Evolutionary conservation across 2,113 vertebrate species (phyloP).

Genomic region (Sinocyclocheilus grahami): DNA sequence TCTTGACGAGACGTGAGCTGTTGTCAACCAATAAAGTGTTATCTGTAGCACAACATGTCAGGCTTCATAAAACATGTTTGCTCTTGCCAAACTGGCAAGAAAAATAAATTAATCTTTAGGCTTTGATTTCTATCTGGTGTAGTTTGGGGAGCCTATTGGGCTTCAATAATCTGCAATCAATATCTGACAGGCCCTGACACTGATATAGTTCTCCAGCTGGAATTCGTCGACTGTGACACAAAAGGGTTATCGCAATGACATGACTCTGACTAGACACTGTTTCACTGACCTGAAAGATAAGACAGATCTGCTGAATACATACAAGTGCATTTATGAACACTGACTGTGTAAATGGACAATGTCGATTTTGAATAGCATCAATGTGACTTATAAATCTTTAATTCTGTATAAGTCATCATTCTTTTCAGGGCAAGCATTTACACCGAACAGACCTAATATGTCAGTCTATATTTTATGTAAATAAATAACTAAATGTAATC

Average conservation of each 20-base stretch:
- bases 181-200: not conserved
- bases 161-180: slow-evolving; percentile 34
- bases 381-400: too few relatives aligned
- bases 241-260: not conserved
- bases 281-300: slow-evolving; percentile 6
- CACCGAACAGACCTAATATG: too few relatives aligned
- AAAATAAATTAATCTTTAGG: slow-evolving; percentile 33
- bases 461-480: too few relatives aligned
- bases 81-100: slow-evolving; percentile 31
- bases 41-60: slow-evolving; percentile 12
- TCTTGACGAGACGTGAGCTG: slow-evolving; percentile 8
- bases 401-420: too few relatives aligned
- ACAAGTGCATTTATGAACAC: not conserved
- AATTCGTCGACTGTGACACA: not conserved
- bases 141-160: not conserved
- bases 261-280: not conserved
- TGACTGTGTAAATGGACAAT: not conserved
- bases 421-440: too few relatives aligned
- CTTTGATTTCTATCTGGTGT: not conserved
- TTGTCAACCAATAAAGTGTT: slow-evolving; percentile 26
- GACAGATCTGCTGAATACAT: not conserved
- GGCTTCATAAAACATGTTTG: slow-evolving; percentile 25
- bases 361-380: not conserved
- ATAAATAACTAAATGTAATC: too few relatives aligned
- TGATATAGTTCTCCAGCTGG: slow-evolving; percentile 1